Evolutionary conservation across 2,888 invertebrate species (phyloP).

Genomic region (Conops quadrifasciatus): DNA sequence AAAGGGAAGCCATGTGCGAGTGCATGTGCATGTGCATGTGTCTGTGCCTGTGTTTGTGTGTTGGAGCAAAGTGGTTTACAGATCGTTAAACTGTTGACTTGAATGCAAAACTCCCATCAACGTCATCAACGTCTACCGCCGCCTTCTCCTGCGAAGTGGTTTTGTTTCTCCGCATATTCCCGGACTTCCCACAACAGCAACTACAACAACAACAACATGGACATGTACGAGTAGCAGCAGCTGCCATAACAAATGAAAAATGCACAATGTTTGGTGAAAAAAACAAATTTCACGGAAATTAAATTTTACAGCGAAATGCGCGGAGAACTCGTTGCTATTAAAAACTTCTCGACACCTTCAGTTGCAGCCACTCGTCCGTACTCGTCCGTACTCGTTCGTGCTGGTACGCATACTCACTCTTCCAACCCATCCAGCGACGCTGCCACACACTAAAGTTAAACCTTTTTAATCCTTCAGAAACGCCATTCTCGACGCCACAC

Average conservation of each 20-base stretch:
- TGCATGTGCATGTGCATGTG: background rate
- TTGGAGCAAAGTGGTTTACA: slow-evolving; percentile 3
- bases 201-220: background rate
- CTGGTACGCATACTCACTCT: too few species aligned
- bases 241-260: slow-evolving; percentile 20
- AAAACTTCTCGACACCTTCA: slow-evolving; percentile 7
- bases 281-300: slow-evolving; percentile 9
- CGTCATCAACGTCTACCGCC: background rate
- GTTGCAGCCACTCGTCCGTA: background rate
- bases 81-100: slow-evolving; percentile 13
- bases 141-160: background rate
- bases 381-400: background rate
- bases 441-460: background rate
- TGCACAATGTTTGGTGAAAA: background rate
- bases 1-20: background rate
- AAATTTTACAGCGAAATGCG: background rate
- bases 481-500: background rate
- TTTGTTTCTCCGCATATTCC: background rate
- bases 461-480: slow-evolving; percentile 3
- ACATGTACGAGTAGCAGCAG: background rate
- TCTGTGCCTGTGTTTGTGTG: background rate
- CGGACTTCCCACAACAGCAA: background rate
- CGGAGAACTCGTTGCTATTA: background rate
- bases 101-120: background rate
- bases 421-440: background rate